Evolutionary conservation across 2,888 invertebrate genomes (phyloP).

Genomic region (Synanthedon vespiformis): DNA sequence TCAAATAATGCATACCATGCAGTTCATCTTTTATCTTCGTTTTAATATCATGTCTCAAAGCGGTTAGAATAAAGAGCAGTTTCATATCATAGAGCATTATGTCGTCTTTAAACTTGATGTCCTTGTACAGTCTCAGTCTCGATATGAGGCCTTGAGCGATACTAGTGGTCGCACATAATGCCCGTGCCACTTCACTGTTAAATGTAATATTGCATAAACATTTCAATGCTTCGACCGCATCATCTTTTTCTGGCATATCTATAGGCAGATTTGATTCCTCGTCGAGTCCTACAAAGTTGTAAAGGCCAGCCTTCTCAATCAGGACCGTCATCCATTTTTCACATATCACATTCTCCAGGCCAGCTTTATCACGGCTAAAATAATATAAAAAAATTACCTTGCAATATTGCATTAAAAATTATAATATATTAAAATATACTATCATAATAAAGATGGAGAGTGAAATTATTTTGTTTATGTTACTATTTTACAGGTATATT

Average conservation of each 20-base stretch:
- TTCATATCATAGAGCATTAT: conserved; percentile 90
- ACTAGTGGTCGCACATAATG: conserved; percentile 69
- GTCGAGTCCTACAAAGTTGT: conserved; percentile 42
- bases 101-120: conserved; percentile 74
- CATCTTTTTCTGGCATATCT: conserved; percentile 57
- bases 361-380: conserved; percentile 82
- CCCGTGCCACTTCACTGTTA: conserved; percentile 69
- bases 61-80: conserved; percentile 89
- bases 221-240: conserved; percentile 84
- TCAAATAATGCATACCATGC: conserved; percentile 77
- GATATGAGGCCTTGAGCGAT: conserved; percentile 78
- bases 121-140: conserved; percentile 76
- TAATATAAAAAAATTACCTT: not conserved
- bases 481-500: too few relatives aligned
- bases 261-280: conserved; percentile 39
- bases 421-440: not conserved
- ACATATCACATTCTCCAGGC: conserved; percentile 76
- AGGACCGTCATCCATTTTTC: conserved; percentile 77
- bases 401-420: not conserved
- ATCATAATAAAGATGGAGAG: too few relatives aligned
- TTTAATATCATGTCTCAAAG: conserved; percentile 79
- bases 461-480: too few relatives aligned
- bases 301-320: conserved; percentile 75
- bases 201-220: conserved; percentile 90
- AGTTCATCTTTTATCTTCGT: conserved; percentile 74